These are phyloP conservation scores for Poeciliopsis occidentalis DNA, from an alignment of 2,113 vertebrate species.

Conservation along the genomic window DNA sequence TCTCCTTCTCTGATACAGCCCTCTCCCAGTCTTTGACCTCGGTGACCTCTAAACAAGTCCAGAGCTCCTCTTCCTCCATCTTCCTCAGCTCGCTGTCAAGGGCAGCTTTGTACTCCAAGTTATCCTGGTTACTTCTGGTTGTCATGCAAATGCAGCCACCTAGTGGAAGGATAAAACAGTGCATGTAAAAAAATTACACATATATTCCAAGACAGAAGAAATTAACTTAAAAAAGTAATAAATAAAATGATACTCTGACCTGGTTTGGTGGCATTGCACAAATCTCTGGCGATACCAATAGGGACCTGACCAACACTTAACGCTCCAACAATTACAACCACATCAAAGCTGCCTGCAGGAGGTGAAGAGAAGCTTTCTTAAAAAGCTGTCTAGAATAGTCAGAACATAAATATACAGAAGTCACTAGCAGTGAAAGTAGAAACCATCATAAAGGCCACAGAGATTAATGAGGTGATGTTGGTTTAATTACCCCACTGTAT, in stretches of 20 bases:
- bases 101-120: conserved; percentile 79
- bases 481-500: conserved; percentile 78
- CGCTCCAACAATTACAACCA: conserved; percentile 85
- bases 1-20: conserved; percentile 77
- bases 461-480: neutral
- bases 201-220: neutral
- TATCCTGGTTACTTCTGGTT: conserved; percentile 83
- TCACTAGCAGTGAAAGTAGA: too few species aligned
- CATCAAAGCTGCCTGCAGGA: conserved; percentile 81
- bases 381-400: too few species aligned
- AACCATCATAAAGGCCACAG: neutral
- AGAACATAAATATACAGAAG: too few species aligned
- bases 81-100: conserved; percentile 76
- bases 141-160: conserved; percentile 91
- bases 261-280: conserved; percentile 83
- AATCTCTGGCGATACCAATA: conserved; percentile 73
- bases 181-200: neutral
- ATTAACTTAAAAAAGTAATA: neutral
- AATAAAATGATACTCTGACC: conserved; percentile 73
- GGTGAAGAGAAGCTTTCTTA: neutral
- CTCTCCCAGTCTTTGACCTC: conserved; percentile 86
- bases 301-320: conserved; percentile 85
- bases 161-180: conserved; percentile 60
- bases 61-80: conserved; percentile 80
- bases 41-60: conserved; percentile 73